Conservation (phyloP, 2,888 invertebrate genomes). For the Drosophila demipolita region DNA sequence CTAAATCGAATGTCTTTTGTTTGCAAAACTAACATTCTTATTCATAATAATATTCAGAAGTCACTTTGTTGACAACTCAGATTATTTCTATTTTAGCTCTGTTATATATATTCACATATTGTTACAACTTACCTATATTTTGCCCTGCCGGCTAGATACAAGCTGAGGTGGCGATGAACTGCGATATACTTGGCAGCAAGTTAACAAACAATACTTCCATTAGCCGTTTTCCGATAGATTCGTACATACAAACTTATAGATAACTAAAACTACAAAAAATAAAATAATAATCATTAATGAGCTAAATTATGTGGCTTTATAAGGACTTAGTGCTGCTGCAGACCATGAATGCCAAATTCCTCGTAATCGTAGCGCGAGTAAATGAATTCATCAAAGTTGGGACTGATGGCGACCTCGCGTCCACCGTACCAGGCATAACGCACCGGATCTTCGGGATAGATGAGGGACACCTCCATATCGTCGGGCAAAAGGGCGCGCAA, state of each 20-base stretch:
- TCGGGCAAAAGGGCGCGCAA: constrained; percentile 92
- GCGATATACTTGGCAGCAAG: too few relatives aligned
- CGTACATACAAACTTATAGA: not conserved
- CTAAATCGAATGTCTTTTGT: not conserved
- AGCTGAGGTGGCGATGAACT: too few relatives aligned
- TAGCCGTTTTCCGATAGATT: too few relatives aligned
- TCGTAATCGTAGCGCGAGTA: constrained; percentile 95
- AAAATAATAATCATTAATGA: constrained; percentile 2
- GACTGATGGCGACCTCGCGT: constrained; percentile 89
- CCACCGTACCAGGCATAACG: constrained; percentile 97
- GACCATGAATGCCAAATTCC: constrained; percentile 89
- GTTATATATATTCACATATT: not conserved
- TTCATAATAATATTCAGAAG: not conserved
- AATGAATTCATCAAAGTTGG: constrained; percentile 89
- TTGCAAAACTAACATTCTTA: not conserved
- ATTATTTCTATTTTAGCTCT: not conserved
- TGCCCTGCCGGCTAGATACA: too few relatives aligned
- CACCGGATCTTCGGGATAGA: constrained; percentile 89
- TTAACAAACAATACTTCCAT: too few relatives aligned
- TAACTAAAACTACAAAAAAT: not conserved
- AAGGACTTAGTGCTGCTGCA: constrained; percentile 50
- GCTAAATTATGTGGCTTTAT: constrained; percentile 11
- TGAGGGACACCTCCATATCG: constrained; percentile 91
- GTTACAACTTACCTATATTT: too few relatives aligned
- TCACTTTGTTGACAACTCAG: not conserved